Evolutionary conservation across 1,140 invertebrate genomes (phyloP), one percentile per base, ranked within the genome.

Genomic region (Hyphantria cunea): DNA sequence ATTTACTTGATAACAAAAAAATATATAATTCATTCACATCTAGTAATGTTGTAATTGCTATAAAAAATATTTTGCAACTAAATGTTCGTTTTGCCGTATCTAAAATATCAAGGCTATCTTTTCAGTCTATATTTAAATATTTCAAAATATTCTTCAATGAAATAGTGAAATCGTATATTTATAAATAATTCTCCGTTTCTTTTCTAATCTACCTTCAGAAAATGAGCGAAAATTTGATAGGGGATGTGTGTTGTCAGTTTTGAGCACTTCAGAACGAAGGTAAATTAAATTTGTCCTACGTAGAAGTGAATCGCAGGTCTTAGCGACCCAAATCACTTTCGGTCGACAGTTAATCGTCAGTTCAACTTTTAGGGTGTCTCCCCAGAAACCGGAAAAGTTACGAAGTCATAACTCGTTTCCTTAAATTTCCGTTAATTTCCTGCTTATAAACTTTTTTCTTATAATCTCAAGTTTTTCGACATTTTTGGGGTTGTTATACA

Each of bases 251-350:
- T 5, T 12, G 41, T 41, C 12, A 14, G 13, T 37, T 47, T 15
- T 31, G 42, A 3, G 25, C 42, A 47, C 47, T 56, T 0, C 31
- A 41, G 14, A 56, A 34, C 14, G 53, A 56, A 34, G 41, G 14
- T 42, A 47, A 58, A 58, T 58, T 49, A 49, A 25, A 42, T 49
- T 33, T 48, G 32, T 32, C 54, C 13, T 17, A 37, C 44, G 17
- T 17, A 39, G 2, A 25, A 10, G 11, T 11, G 45, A 39, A n/a
- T n/a, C 10, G 15, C 37, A 25, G 13, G 9, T 14, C 10, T 33
- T 37, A 12, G 5, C 5, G 55, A 39, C 45, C 55, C 45, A 25
- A 49, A 58, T 58, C 45, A 58, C 45, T 58, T 47, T 47, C 17
- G 15, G 10, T 48, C 34, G 55, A 49, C 45, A 49, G 45, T 33